These are phyloP conservation scores for Polydrusus pterygomalis DNA, from an alignment of 2,888 invertebrate genomes.

Conservation along the genomic window DNA sequence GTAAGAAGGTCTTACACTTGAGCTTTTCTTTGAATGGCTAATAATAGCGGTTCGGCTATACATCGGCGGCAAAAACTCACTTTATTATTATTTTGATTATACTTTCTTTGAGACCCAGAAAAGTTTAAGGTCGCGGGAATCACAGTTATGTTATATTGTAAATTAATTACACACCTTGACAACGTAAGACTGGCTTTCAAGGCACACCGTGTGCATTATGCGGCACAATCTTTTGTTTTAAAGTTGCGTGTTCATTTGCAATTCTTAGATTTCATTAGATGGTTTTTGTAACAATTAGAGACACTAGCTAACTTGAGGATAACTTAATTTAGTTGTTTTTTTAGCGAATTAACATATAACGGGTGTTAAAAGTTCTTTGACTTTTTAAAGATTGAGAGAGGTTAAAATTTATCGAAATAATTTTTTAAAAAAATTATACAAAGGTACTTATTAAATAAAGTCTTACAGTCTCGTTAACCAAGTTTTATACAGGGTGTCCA, in stretches of 20 bases:
- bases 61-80: background rate
- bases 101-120: conserved; percentile 21
- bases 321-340: background rate
- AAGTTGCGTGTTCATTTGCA: conserved; percentile 3
- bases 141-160: conserved; percentile 21
- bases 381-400: too few species aligned
- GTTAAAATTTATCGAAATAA: too few species aligned
- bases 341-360: background rate
- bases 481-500: too few species aligned
- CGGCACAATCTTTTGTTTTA: conserved; percentile 13
- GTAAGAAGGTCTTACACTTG: too few species aligned
- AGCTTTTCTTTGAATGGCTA: too few species aligned
- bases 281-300: background rate
- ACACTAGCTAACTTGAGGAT: background rate
- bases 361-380: background rate
- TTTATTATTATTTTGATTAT: conserved; percentile 9
- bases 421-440: too few species aligned
- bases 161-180: conserved; percentile 19
- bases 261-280: background rate
- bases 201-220: conserved; percentile 9
- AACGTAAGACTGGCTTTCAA: conserved; percentile 18
- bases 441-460: too few species aligned
- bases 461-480: too few species aligned
- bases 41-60: too few species aligned
- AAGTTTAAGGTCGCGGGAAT: conserved; percentile 34